Conservation (phyloP, 2,797 vertebrate genomes). For the Anabas testudineus region DNA sequence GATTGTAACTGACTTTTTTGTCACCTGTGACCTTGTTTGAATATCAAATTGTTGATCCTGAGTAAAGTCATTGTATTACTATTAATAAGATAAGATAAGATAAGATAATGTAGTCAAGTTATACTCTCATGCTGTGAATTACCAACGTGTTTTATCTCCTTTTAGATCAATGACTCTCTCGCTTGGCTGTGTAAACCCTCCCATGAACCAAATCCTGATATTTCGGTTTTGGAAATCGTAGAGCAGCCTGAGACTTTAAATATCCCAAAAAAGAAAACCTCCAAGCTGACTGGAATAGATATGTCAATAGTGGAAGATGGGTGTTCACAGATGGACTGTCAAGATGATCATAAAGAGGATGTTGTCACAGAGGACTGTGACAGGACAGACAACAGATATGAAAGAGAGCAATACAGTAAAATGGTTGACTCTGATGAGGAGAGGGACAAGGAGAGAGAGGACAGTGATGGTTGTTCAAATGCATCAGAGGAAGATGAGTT, state of each 20-base stretch:
- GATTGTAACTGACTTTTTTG: neutral
- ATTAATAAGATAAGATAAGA: too few relatives aligned
- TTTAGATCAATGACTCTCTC: constrained; percentile 61
- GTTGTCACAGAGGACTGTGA: constrained; percentile 20
- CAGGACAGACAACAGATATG: constrained; percentile 17
- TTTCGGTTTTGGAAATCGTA: constrained; percentile 79
- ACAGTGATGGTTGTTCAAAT: constrained; percentile 27
- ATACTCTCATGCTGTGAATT: neutral
- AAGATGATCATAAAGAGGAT: constrained; percentile 22
- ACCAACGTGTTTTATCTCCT: neutral
- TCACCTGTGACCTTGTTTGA: neutral
- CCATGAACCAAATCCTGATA: constrained; percentile 58
- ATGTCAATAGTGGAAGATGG: constrained; percentile 1
- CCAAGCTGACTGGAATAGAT: neutral
- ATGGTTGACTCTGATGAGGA: constrained; percentile 76
- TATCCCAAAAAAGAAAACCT: neutral
- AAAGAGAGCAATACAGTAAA: constrained; percentile 71
- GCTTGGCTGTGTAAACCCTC: constrained; percentile 40
- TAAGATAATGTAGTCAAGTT: neutral
- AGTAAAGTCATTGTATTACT: neutral
- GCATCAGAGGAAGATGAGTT: constrained; percentile 57
- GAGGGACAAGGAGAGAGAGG: neutral
- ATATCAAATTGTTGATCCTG: neutral
- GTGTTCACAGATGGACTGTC: constrained; percentile 14
- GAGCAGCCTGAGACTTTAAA: constrained; percentile 21